Conservation (phyloP, 2,113 vertebrate species). For the Malurus alboscapulatus region DNA sequence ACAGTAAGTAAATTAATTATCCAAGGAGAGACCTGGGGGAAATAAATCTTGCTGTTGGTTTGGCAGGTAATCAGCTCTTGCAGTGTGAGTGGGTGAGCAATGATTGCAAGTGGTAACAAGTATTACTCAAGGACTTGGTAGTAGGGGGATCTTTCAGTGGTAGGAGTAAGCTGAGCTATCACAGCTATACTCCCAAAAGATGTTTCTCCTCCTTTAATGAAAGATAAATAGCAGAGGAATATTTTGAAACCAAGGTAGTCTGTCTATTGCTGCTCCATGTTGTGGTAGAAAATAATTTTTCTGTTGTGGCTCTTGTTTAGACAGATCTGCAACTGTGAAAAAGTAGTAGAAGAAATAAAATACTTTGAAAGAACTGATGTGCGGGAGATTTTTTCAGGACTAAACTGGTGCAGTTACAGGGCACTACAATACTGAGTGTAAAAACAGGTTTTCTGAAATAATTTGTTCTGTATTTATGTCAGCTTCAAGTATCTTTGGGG, state of each 20-base stretch:
- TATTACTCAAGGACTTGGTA: conserved; percentile 16
- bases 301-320: neutral
- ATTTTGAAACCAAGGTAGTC: neutral
- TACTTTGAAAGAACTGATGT: neutral
- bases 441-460: neutral
- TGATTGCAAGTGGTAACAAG: conserved; percentile 12
- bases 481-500: neutral
- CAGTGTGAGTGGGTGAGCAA: conserved; percentile 6
- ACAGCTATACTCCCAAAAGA: neutral
- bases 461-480: neutral
- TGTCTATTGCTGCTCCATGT: neutral
- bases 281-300: neutral
- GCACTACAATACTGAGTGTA: neutral
- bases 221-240: neutral
- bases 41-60: conserved; percentile 36
- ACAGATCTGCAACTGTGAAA: neutral
- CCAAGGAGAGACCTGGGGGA: neutral
- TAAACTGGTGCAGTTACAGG: neutral
- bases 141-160: neutral
- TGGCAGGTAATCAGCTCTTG: conserved; percentile 39
- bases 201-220: neutral
- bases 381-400: neutral
- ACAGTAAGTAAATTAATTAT: conserved; percentile 21
- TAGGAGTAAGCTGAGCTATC: conserved; percentile 30
- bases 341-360: neutral